Conservation (phyloP, 2,888 invertebrate genomes). For the Eurytoma californica region DNA sequence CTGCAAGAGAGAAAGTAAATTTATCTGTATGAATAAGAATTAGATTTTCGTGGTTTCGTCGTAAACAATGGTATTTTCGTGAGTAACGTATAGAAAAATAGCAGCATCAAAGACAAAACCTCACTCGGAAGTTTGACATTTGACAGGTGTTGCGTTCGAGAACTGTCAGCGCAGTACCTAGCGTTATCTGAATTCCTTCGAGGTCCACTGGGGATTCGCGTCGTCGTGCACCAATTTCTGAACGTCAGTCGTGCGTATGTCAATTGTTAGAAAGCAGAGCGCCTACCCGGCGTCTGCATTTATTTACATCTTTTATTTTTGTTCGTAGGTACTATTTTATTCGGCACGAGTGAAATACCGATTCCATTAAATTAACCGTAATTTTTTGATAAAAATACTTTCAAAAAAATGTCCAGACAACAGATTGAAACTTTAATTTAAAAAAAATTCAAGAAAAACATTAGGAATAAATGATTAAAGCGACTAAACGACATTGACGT, state of each 20-base stretch:
- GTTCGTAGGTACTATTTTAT: too few species aligned
- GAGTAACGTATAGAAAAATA: not conserved
- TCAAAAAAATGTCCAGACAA: too few species aligned
- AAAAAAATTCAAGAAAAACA: not conserved
- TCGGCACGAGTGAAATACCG: too few species aligned
- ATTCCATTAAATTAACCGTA: too few species aligned
- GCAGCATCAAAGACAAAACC: constrained; percentile 3
- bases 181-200: constrained; percentile 54
- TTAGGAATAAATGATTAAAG: not conserved
- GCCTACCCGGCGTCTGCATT: too few species aligned
- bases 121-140: constrained; percentile 19
- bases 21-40: not conserved
- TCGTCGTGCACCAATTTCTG: constrained; percentile 41
- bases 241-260: constrained; percentile 3
- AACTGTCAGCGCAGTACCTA: constrained; percentile 55
- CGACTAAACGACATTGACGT: constrained; percentile 23
- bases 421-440: not conserved
- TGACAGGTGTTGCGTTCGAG: constrained; percentile 52
- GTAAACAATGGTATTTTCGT: not conserved
- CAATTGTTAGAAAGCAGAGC: not conserved
- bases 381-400: too few species aligned
- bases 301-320: too few species aligned
- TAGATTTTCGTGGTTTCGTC: too few species aligned
- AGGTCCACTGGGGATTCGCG: constrained; percentile 47
- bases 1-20: not conserved